Conservation (phyloP, 2,888 invertebrate genomes). For the Odontothrips loti region DNA sequence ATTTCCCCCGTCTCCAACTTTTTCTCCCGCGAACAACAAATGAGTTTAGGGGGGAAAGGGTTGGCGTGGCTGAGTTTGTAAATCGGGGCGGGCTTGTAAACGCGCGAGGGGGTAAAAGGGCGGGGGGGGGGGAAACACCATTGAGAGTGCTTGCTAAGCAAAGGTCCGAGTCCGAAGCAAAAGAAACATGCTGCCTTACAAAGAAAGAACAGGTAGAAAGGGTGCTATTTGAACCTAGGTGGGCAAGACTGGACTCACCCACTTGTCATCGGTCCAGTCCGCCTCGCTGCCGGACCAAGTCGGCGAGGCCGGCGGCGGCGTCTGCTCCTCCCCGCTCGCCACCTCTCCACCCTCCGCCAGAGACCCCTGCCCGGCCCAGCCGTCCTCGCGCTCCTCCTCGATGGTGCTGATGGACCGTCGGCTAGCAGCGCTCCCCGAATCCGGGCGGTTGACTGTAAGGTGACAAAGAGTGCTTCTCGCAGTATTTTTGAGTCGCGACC, state of each 20-base stretch:
- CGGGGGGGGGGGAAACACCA: too few species aligned
- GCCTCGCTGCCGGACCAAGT: slow-evolving; percentile 81
- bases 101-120: too few species aligned
- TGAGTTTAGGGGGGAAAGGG: too few species aligned
- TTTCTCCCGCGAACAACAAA: too few species aligned
- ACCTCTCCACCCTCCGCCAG: slow-evolving; percentile 51
- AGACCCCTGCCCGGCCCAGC: slow-evolving; percentile 43
- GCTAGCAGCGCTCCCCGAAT: not conserved
- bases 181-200: not conserved
- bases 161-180: not conserved
- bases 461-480: not conserved
- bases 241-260: not conserved
- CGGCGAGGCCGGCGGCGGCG: slow-evolving; percentile 48
- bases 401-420: not conserved
- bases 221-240: too few species aligned
- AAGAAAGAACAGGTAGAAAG: too few species aligned
- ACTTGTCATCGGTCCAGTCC: not conserved
- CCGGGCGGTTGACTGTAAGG: not conserved
- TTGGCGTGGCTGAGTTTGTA: too few species aligned
- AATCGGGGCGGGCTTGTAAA: too few species aligned
- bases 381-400: slow-evolving; percentile 22
- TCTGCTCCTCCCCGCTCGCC: slow-evolving; percentile 31
- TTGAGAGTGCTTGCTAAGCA: not conserved
- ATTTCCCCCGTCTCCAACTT: too few species aligned
- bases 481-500: too few species aligned